Base-by-base conservation (phyloP, 2,113 vertebrate species). In the Cyphomyrus discorhynchus region DNA sequence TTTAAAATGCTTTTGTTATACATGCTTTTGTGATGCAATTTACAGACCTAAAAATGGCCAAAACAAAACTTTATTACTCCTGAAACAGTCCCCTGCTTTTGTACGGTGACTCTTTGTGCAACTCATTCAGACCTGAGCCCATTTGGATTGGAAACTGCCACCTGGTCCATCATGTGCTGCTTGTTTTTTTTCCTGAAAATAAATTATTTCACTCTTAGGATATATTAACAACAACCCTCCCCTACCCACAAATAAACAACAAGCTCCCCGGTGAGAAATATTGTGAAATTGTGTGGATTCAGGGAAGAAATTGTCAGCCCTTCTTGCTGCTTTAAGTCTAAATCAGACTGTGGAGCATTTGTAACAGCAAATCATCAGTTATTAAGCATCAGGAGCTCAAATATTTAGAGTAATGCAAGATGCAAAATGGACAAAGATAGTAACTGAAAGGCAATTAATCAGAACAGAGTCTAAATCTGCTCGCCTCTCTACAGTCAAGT, bases 391-490 rank as follows among this genome's bases (percentile, higher is more conserved):
- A 27, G 88, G 70, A 89, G 45, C 47, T 82, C 27, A 17, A 13
- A 62, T 24, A 62, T 66, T 58, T 8, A 62, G 56, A 11, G 87
- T 46, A 66, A 24, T 88, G 53, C 9, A 5, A 62, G 52, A 88
- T 42, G 53, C 5, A 62, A 62, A 84, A 84, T 84, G 82, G 82
- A 84, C n/a, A n/a, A 13, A 86, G 49, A 50, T 31, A 31, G 42
- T 31, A 86, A 86, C 24, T 86, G 49, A 86, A 52, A 47, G 85
- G 49, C 85, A 86, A 15, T 86, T 86, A 53, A 86, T 52, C 49
- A 88, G 39, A 62, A 39, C 15, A 35, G 56, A 31, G 87, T 11
- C 35, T 45, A 24, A 31, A 42, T 19, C 11, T 8, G 39, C 19
- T 24, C 5, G 8, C 31, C 7, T 62, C 24, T 42, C 31, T 11